Base-by-base conservation (phyloP, 2,797 vertebrate genomes). In the Bradypodion pumilum region DNA sequence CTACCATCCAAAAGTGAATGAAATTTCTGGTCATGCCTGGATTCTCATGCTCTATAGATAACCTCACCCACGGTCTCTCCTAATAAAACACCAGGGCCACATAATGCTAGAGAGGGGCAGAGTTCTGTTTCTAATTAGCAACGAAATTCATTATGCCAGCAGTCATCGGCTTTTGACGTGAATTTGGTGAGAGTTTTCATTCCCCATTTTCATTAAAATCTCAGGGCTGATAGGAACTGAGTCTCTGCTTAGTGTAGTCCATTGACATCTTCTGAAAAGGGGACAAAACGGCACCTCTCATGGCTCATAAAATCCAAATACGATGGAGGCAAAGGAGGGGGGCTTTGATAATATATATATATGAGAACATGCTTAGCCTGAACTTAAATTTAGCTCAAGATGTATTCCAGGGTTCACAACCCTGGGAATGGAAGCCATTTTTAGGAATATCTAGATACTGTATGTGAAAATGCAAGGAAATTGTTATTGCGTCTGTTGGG, bases 41-140 rank as follows among this genome's bases (percentile, higher is more conserved):
- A 37, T 73, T 66, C 69, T 73, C 83, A 56, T 42, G 77, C 77
- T 79, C 70, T 19, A 13, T 60, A 74, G 68, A 79, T 74, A 85
- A 73, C 76, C 56, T 44, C 59, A 56, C 32, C 1, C 40, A 52
- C 56, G 35, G 27, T 15, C 9, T 40, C 27, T 74, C 29, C 44
- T 74, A 35, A 13, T 46, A 63, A 46, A 23, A 12, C 46, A 60
- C 80, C 56, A 73, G 70, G 13, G 23, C 25, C 32, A 63, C 8
- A 44, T 25, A 35, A 9, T 74, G 59, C 63, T 35, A n/a, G 12
- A 15, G 25, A 46, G 40, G 46, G 69, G 49, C 5, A 46, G 70
- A 16, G 12, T 21, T 79, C 83, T 80, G 44, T 63, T 79, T 65
- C 76, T 74, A 82, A 84, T 84, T 84, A 84, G 37, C 44, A 9